Base-by-base conservation (phyloP, 1,140 invertebrate species). In the Anastrepha ludens region DNA sequence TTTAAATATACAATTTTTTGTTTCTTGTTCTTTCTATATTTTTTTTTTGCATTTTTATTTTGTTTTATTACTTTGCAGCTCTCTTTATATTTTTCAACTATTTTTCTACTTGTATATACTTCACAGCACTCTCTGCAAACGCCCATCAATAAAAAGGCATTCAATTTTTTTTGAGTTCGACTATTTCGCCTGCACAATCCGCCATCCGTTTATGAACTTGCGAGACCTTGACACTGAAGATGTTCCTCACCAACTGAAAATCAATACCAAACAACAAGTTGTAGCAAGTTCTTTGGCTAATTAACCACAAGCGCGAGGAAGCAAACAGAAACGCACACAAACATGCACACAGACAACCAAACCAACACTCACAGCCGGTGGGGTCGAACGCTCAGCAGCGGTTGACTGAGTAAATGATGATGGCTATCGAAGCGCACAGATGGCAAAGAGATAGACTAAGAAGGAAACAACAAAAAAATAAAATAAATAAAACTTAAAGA, bases 221-320 rank as follows among this genome's bases (percentile, higher is more conserved):
- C 50, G 47, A 92, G 92, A 93, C 92, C 92, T 93, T 93, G 92
- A 93, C 92, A 93, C 91, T 93, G 92, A 89, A 89, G 92, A 91
- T 90, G 91, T 90, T 93, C 90, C 91, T 91, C 90, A 89, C 89
- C 90, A 90, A 93, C 92, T 93, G 90, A 90, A 88, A 86, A 81
- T 50, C 74, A 81, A 81, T 55, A 81, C 74, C 74, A 81, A 81
- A 81, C 88, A 88, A 89, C 90, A 87, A 89, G 88, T 89, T 89
- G 88, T 86, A 88, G 88, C 90, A 89, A 90, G 88, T 90, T 91
- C 90, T 90, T 91, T 89, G 90, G 90, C 67, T 89, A 91, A 88
- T 81, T 86, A 65, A 55, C 87, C 59, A 67, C 60, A 87, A 55
- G 2, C 1, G 65, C 86, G 39, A 87, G 47, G 50, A 87, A 65